Evolutionary conservation across 2,113 vertebrate genomes (phyloP).

Genomic region (Callipepla squamata): DNA sequence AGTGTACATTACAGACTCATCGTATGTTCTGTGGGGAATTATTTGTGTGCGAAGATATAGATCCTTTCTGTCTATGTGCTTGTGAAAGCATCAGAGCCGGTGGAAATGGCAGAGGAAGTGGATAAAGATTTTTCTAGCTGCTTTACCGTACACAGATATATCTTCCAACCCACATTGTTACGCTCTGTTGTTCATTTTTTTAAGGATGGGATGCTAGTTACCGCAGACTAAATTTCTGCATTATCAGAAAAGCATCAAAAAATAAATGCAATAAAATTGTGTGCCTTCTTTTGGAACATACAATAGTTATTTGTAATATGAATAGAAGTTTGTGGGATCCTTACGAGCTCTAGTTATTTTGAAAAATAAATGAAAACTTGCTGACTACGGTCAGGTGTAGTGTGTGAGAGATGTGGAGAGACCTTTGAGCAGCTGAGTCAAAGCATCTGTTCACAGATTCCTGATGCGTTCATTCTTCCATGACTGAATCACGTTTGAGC

Average conservation of each 20-base stretch:
- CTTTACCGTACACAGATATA: not conserved
- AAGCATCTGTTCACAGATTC: not conserved
- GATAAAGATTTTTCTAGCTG: not conserved
- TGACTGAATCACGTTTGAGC: not conserved
- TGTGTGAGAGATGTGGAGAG: not conserved
- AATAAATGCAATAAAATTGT: not conserved
- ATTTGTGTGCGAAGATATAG: not conserved
- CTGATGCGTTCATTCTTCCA: not conserved
- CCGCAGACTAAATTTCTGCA: accelerated
- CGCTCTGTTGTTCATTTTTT: not conserved
- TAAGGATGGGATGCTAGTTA: not conserved
- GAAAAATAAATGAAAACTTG: not conserved
- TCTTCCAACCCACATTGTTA: not conserved
- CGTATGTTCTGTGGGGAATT: not conserved
- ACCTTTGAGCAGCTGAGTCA: not conserved
- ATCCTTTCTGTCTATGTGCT: not conserved
- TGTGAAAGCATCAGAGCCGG: not conserved
- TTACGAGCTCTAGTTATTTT: not conserved
- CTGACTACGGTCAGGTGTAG: not conserved
- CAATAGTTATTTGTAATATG: not conserved
- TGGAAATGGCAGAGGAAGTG: not conserved
- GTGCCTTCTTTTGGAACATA: not conserved
- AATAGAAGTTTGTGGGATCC: not conserved
- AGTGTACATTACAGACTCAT: not conserved
- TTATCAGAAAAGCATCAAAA: not conserved